Evolutionary conservation across 35 echinoderm and acorn worm species (phyloP).

Genomic region (Lytechinus variegatus): DNA sequence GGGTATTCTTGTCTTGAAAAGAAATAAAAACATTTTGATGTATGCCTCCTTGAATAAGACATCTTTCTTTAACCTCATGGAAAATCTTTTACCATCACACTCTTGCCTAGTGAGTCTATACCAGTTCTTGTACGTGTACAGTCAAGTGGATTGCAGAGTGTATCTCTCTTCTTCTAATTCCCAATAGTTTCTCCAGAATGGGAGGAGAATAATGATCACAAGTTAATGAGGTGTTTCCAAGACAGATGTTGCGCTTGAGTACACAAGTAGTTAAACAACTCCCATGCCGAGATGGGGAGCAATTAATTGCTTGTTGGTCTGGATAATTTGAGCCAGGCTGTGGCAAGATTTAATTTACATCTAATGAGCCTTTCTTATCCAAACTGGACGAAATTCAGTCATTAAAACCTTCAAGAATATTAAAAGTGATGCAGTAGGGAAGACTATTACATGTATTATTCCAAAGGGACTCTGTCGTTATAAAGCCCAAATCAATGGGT

Average conservation of each 20-base stretch:
- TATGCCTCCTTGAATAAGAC: too few relatives aligned
- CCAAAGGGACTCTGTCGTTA: too few relatives aligned
- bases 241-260: conserved; percentile 9
- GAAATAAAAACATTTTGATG: too few relatives aligned
- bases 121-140: background rate
- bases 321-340: background rate
- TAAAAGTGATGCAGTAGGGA: too few relatives aligned
- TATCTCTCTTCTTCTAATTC: background rate
- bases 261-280: background rate
- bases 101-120: too few relatives aligned
- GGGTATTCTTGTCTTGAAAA: too few relatives aligned
- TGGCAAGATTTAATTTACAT: background rate
- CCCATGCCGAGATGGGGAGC: background rate
- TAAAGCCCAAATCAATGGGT: too few relatives aligned
- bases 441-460: too few relatives aligned
- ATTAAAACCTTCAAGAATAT: background rate
- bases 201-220: background rate
- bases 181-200: background rate
- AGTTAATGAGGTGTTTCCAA: background rate
- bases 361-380: background rate
- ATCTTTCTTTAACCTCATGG: too few relatives aligned
- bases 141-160: background rate
- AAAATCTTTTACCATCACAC: too few relatives aligned
- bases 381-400: background rate
- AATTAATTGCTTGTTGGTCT: background rate